These are phyloP conservation scores for Eupithecia subumbrata DNA, from an alignment of 2,888 invertebrate genomes.

Conservation along the genomic window DNA sequence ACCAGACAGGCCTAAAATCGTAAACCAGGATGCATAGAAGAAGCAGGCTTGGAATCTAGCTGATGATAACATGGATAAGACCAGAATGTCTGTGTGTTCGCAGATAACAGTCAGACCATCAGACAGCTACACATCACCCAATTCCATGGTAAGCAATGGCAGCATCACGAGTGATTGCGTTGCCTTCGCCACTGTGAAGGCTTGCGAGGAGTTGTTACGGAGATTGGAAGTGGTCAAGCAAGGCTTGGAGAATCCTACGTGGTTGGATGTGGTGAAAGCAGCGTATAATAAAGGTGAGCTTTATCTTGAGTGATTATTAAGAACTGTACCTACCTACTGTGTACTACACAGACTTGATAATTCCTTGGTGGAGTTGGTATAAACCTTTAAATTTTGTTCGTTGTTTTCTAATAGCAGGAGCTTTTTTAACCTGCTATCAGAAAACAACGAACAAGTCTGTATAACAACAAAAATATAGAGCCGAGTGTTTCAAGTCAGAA, in stretches of 20 bases:
- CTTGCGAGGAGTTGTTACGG: conserved; percentile 76
- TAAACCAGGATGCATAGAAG: too few species aligned
- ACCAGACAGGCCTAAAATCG: too few species aligned
- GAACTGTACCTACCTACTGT: background rate
- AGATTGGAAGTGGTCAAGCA: conserved; percentile 73
- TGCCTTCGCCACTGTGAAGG: conserved; percentile 82
- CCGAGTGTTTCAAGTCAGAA: background rate
- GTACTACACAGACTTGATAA: too few species aligned
- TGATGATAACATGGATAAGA: too few species aligned
- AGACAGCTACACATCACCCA: conserved; percentile 87
- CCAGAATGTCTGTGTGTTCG: background rate
- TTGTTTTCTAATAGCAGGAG: too few species aligned
- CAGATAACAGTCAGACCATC: conserved; percentile 84
- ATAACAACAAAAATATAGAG: too few species aligned
- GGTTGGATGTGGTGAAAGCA: conserved; percentile 79
- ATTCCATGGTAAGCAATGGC: conserved; percentile 87
- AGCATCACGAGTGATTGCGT: conserved; percentile 89
- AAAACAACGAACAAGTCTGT: too few species aligned
- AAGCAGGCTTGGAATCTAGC: too few species aligned
- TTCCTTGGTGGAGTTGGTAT: background rate
- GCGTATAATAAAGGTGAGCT: conserved; percentile 71
- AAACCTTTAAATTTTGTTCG: background rate
- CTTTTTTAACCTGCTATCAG: background rate
- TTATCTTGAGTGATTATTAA: background rate
- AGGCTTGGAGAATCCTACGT: conserved; percentile 72